Evolutionary conservation across 1,140 invertebrate species (phyloP).

Genomic region (Armadillidium nasatum): DNA sequence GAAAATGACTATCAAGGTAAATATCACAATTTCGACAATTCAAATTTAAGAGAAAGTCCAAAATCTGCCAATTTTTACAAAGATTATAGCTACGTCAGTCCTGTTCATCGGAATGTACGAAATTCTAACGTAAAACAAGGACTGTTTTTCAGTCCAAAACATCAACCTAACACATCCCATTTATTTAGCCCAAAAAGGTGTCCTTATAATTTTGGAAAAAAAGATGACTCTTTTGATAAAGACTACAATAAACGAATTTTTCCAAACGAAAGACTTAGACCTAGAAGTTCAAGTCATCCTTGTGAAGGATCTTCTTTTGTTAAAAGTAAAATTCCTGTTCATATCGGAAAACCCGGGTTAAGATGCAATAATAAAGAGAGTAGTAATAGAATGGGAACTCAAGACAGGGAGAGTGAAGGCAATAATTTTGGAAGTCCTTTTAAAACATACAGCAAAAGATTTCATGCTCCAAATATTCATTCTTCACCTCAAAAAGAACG

Average conservation of each 20-base stretch:
- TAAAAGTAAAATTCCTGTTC: neutral
- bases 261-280: neutral
- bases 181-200: neutral
- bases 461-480: neutral
- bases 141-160: neutral
- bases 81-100: neutral
- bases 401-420: neutral
- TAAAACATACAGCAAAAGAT: neutral
- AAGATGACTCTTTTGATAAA: neutral
- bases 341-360: neutral
- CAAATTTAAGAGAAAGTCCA: neutral
- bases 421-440: neutral
- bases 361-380: neutral
- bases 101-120: neutral
- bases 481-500: neutral
- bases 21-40: neutral
- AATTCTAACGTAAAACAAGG: neutral
- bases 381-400: neutral
- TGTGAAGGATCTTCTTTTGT: neutral
- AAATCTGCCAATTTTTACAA: neutral
- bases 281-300: neutral
- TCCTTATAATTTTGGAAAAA: neutral
- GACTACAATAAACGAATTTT: neutral
- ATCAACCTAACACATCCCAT: neutral
- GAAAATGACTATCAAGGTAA: neutral